Conservation (phyloP, 2,888 invertebrate genomes). For the Amblyjoppa fuscipennis region DNA sequence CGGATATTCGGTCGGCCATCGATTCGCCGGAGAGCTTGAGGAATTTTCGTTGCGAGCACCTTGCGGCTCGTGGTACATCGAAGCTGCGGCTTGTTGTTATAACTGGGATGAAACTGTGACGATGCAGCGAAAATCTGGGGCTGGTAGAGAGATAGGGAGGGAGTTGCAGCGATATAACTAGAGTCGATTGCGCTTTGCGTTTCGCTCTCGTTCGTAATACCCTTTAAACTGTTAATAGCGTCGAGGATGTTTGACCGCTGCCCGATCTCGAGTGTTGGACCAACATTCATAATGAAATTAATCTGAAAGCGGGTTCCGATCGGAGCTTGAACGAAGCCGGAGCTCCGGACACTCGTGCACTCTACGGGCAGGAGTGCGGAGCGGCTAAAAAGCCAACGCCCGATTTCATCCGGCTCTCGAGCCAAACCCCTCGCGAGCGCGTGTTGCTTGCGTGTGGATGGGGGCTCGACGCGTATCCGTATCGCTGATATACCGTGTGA, state of each 20-base stretch:
- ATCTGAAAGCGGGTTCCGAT: conserved; percentile 78
- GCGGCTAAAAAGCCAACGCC: conserved; percentile 66
- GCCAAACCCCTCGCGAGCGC: conserved; percentile 13
- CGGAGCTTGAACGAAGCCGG: conserved; percentile 47
- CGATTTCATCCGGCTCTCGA: conserved; percentile 64
- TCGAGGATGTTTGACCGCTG: conserved; percentile 83
- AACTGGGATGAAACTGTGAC: not conserved
- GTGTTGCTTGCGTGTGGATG: not conserved
- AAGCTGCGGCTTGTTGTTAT: not conserved
- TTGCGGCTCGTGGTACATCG: not conserved
- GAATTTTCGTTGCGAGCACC: not conserved
- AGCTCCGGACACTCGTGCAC: conserved; percentile 42
- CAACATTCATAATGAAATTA: conserved; percentile 85
- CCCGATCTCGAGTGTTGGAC: conserved; percentile 84
- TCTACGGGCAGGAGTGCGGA: conserved; percentile 14
- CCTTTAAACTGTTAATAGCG: conserved; percentile 82
- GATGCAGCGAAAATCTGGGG: not conserved
- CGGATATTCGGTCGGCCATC: not conserved
- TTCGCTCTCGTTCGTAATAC: conserved; percentile 65
- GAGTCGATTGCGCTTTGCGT: conserved; percentile 36
- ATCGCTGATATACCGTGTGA: conserved; percentile 23
- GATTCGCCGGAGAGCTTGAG: not conserved
- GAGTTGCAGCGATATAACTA: not conserved
- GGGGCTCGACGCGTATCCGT: conserved; percentile 37
- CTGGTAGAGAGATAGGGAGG: conserved; percentile 14